Base-by-base conservation (phyloP, 2,888 invertebrate genomes). In the Amphipyra berbera region DNA sequence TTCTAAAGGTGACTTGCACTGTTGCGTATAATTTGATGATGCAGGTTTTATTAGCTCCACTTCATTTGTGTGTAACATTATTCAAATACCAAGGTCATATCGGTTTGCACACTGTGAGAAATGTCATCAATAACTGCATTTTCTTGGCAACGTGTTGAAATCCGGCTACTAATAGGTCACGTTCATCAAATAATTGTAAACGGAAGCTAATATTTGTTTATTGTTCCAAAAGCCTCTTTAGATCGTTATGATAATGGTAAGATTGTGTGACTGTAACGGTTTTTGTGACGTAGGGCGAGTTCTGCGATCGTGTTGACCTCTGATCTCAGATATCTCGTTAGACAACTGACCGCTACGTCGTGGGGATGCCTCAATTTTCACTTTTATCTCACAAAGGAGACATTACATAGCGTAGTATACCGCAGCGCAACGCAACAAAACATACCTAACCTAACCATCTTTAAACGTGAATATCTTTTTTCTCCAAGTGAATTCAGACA, bases 81-180 rank as follows among this genome's bases (percentile, higher is more conserved):
- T 73, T 66, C 50, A 70, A 52, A 54, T 60, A 54, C n/a, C 66
- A 57, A 76, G 75, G 75, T 59, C 54, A 46, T 35, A 54, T 67
- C 35, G 37, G 37, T 55, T 60, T 46, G 48, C 49, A 55, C n/a
- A 12, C 2, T 49, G 13, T 30, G 35, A 42, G 9, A 53, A 67
- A 58, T 62, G 44, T 41, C 53, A 75, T 41, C 46, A 68, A 42
- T 40, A 27, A 33, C 12, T 40, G 37, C 27, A 8, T 38, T 41
- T 33, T 40, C 0, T 48, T 46, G 10, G 2, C 15, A 52, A 13
- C 15, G 35, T n/a, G 38, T 41, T 30, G n/a, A 40, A 50, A 40
- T 40, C 12, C 30, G 14, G 7, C 1, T 30, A n/a, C n/a, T n/a
- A n/a, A n/a, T 13, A 37, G 6, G 40, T 44, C 21, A 40, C 21